A percentile compares a stretch with the other conserved stretches of the same genome.
These are phyloP conservation scores for Acyrthosiphon pisum DNA, from an alignment of 1,140 invertebrate genomes.

Conservation along the genomic window DNA sequence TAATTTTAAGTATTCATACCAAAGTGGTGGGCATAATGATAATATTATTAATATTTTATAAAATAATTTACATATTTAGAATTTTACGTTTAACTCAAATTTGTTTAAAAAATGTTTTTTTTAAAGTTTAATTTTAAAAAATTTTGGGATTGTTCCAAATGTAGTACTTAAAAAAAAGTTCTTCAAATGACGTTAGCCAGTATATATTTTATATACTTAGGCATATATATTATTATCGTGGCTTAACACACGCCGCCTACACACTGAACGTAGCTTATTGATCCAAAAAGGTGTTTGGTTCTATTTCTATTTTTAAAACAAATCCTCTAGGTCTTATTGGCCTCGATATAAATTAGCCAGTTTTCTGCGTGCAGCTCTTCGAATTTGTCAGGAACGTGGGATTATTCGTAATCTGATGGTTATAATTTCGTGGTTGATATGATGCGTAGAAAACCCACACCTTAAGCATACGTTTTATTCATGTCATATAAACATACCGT, in stretches of 20 bases:
- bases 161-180: neutral
- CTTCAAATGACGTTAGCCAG: conserved; percentile 33
- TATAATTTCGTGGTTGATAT: conserved; percentile 32
- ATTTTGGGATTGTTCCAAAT: conserved; percentile 32
- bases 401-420: conserved; percentile 37
- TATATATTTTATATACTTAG: conserved; percentile 27
- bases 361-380: conserved; percentile 49
- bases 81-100: neutral
- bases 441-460: conserved; percentile 29
- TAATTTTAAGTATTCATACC: neutral
- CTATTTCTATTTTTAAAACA: conserved; percentile 41
- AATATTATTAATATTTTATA: neutral
- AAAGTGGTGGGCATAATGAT: neutral
- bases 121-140: neutral
- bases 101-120: neutral
- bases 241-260: neutral
- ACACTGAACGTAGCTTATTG: neutral
- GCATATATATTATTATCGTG: neutral
- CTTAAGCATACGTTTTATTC: neutral
- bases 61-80: conserved; percentile 25
- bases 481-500: conserved; percentile 5
- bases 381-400: conserved; percentile 42
- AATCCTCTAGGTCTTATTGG: conserved; percentile 46
- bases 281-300: conserved; percentile 54
- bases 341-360: conserved; percentile 53